Evolutionary conservation across 64 coral and sea anemone genomes (phyloP).

Genomic region (Montipora sp.): DNA sequence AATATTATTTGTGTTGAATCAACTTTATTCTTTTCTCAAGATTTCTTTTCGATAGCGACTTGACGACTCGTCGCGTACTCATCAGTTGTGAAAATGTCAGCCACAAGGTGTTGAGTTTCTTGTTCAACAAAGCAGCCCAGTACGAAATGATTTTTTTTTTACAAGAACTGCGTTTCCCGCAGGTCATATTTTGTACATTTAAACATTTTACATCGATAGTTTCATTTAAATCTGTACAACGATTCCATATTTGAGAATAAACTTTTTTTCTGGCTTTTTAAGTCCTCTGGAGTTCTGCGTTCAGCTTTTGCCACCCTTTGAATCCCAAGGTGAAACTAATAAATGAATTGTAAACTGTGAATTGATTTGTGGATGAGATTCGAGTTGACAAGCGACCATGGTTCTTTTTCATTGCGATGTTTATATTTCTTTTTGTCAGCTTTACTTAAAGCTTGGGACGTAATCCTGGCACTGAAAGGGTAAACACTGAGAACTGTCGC

Average conservation of each 20-base stretch:
- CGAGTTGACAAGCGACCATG: neutral
- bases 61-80: neutral
- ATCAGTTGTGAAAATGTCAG: constrained; percentile 41
- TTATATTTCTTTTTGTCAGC: neutral
- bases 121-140: constrained; percentile 13
- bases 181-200: constrained; percentile 66
- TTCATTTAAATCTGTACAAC: constrained; percentile 62
- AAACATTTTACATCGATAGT: constrained; percentile 60
- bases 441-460: neutral
- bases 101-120: constrained; percentile 24
- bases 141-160: constrained; percentile 24
- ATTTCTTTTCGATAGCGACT: neutral
- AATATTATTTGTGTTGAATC: constrained; percentile 5
- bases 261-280: constrained; percentile 32
- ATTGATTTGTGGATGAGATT: neutral
- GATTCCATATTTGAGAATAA: constrained; percentile 54
- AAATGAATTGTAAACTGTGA: neutral
- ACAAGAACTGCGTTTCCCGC: constrained; percentile 29
- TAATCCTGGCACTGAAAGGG: neutral
- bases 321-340: neutral
- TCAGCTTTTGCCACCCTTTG: neutral
- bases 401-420: neutral
- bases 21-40: constrained; percentile 14
- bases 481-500: neutral
- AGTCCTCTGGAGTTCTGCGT: neutral